Evolutionary conservation across 2,113 vertebrate genomes (phyloP).

Genomic region (Columba janthina): DNA sequence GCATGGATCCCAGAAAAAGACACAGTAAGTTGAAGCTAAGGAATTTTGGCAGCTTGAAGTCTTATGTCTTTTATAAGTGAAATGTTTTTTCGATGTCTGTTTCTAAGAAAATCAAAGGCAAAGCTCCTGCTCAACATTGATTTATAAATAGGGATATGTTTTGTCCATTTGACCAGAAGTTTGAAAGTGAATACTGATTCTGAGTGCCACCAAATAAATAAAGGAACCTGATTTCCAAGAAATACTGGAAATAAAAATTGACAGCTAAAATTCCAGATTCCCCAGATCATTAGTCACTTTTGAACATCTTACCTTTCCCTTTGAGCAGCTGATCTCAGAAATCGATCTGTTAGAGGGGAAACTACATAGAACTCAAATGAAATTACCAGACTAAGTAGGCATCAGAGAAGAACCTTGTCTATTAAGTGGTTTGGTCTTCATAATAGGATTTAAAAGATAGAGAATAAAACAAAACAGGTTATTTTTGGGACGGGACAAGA

Average conservation of each 20-base stretch:
- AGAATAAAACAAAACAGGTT: not conserved
- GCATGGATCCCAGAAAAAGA: not conserved
- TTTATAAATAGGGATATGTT: not conserved
- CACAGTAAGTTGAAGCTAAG: not conserved
- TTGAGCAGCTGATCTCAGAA: not conserved
- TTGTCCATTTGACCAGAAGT: not conserved
- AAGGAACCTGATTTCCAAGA: not conserved
- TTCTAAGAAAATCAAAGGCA: not conserved
- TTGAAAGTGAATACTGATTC: not conserved
- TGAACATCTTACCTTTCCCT: not conserved
- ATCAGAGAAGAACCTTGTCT: not conserved
- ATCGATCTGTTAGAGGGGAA: not conserved
- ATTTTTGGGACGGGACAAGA: not conserved
- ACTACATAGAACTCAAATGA: not conserved
- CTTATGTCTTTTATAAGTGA: not conserved
- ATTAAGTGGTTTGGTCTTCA: not conserved
- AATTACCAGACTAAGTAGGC: slow-evolving; percentile 2
- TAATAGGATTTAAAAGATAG: not conserved
- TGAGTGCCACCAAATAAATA: not conserved
- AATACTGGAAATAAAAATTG: not conserved
- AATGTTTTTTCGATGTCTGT: not conserved
- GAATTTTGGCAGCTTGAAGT: not conserved
- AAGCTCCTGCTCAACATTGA: not conserved
- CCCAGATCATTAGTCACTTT: not conserved
- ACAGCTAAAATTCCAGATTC: not conserved